These are phyloP conservation scores for Peromyscus maniculatus DNA, from an alignment of 2,113 vertebrate species.

Conservation along the genomic window DNA sequence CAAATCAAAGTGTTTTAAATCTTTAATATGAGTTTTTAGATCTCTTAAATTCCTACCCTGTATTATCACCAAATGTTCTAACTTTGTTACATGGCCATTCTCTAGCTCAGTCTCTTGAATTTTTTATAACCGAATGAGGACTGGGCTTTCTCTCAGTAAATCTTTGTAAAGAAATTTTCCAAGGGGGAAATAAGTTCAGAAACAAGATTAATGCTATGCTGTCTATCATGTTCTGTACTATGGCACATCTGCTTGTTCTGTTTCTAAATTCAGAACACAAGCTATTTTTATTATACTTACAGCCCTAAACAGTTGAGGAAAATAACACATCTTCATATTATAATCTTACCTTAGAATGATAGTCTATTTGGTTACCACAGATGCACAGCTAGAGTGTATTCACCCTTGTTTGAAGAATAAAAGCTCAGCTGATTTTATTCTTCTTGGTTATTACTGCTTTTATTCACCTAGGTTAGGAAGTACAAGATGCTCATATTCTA, in stretches of 20 bases:
- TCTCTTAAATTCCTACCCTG: neutral
- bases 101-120: slow-evolving; percentile 63
- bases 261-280: slow-evolving; percentile 66
- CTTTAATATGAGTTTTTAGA: slow-evolving; percentile 61
- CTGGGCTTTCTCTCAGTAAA: slow-evolving; percentile 31
- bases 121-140: slow-evolving; percentile 42
- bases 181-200: slow-evolving; percentile 50
- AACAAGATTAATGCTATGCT: slow-evolving; percentile 61
- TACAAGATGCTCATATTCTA: slow-evolving; percentile 8
- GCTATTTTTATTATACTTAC: slow-evolving; percentile 49
- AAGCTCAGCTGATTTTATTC: neutral
- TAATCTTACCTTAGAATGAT: slow-evolving; percentile 30
- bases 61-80: slow-evolving; percentile 35
- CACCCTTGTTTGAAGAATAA: neutral
- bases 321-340: slow-evolving; percentile 25
- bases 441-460: too few relatives aligned
- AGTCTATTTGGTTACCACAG: slow-evolving; percentile 1
- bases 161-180: slow-evolving; percentile 67
- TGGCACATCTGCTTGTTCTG: slow-evolving; percentile 55
- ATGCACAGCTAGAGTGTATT: neutral
- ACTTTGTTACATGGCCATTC: slow-evolving; percentile 44
- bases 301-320: slow-evolving; percentile 24
- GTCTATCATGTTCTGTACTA: slow-evolving; percentile 40
- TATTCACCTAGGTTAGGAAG: slow-evolving; percentile 9
- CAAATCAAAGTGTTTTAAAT: slow-evolving; percentile 56